Evolutionary conservation across 2,113 vertebrate genomes (phyloP).

Genomic region (Antechinus stuartii): DNA sequence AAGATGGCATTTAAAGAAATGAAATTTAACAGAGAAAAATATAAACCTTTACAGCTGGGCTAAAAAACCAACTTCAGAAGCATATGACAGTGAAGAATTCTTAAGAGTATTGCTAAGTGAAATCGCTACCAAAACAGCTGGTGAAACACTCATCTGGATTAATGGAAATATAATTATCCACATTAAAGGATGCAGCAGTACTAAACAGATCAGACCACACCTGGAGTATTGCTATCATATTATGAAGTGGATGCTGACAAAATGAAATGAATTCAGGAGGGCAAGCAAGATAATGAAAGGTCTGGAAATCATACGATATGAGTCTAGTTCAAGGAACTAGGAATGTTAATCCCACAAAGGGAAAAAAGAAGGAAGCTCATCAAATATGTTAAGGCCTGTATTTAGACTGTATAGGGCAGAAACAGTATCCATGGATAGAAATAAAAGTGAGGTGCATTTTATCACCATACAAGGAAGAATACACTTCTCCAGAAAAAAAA

Average conservation of each 20-base stretch:
- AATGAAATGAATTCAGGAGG: neutral
- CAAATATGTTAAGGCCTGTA: constrained; percentile 20
- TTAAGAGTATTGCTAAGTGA: constrained; percentile 32
- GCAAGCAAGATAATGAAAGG: constrained; percentile 35
- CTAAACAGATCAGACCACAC: neutral
- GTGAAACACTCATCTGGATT: neutral
- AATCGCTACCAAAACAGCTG: constrained; percentile 36
- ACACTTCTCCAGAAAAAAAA: neutral
- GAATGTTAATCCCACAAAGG: neutral
- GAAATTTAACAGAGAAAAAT: constrained; percentile 36
- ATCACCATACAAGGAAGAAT: constrained; percentile 11
- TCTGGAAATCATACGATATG: constrained; percentile 19
- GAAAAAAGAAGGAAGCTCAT: neutral
- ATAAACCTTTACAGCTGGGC: constrained; percentile 27
- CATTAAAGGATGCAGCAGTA: neutral
- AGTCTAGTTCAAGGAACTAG: neutral
- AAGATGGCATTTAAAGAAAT: neutral
- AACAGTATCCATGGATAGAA: constrained; percentile 9
- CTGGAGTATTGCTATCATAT: neutral
- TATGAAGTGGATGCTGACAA: neutral
- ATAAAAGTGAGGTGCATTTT: neutral
- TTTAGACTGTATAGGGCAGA: neutral
- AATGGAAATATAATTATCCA: neutral
- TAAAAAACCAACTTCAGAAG: constrained; percentile 24
- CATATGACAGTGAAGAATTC: constrained; percentile 26